Evolutionary conservation across 1,140 invertebrate species (phyloP).

Genomic region (Zaprionus ornatus): DNA sequence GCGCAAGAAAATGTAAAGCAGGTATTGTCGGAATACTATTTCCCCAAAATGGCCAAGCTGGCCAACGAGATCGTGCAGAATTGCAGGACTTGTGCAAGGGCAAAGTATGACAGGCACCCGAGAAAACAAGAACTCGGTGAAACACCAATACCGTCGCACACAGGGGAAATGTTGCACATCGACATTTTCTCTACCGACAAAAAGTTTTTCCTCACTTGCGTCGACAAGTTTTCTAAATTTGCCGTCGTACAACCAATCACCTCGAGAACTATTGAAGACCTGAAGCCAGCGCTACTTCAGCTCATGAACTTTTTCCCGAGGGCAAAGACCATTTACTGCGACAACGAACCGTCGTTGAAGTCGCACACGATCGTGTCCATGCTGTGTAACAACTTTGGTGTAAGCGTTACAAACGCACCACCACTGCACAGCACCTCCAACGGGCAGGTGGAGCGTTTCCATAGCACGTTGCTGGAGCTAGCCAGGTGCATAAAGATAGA

Average conservation of each 20-base stretch:
- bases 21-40: not conserved
- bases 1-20: slow-evolving; percentile 6
- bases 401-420: slow-evolving; percentile 11
- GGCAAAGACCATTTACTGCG: not conserved
- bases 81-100: not conserved
- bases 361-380: not conserved
- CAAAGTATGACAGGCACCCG: not conserved
- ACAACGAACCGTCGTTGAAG: slow-evolving; percentile 5
- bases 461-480: not conserved
- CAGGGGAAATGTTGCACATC: not conserved
- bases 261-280: not conserved
- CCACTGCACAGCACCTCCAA: not conserved
- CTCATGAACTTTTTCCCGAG: slow-evolving; percentile 11
- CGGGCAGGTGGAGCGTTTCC: slow-evolving; percentile 3
- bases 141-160: not conserved
- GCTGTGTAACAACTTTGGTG: slow-evolving; percentile 1
- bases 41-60: not conserved
- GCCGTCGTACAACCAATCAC: not conserved
- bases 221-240: slow-evolving; percentile 13
- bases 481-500: not conserved
- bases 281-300: not conserved
- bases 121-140: not conserved
- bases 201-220: not conserved
- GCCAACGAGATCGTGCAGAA: not conserved
- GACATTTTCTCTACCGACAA: slow-evolving; percentile 3